Conservation (phyloP, 1,140 invertebrate genomes). For the Hydropsyche tenuis region DNA sequence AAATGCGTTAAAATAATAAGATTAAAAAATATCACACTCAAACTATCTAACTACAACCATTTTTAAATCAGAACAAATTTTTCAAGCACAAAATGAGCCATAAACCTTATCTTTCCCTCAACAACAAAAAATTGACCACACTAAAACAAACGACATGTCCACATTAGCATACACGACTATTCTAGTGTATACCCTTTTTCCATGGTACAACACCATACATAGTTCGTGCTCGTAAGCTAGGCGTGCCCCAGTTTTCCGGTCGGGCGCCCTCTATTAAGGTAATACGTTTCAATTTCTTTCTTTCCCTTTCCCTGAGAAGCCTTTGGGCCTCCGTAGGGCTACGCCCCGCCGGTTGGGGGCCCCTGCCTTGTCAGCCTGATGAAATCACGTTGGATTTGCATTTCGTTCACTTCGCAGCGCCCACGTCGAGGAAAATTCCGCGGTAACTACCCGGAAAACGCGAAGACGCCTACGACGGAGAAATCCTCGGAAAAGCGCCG, state of each 20-base stretch:
- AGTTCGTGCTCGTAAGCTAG: conserved; percentile 1
- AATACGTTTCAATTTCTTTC: conserved; percentile 49
- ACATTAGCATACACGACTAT: no score
- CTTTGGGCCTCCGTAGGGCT: conserved; percentile 10
- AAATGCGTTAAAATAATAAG: no score
- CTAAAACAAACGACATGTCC: no score
- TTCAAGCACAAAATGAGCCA: no score
- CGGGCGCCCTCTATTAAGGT: conserved; percentile 46
- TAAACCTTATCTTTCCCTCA: no score
- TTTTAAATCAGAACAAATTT: no score
- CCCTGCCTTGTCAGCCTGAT: conserved; percentile 43
- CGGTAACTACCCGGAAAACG: no score
- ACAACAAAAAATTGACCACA: no score
- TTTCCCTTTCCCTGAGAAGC: conserved; percentile 9
- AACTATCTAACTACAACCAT: no score
- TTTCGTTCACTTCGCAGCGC: conserved; percentile 43
- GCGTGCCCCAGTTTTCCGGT: conserved; percentile 42
- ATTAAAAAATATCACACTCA: no score
- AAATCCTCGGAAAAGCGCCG: no score
- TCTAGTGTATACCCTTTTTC: not conserved
- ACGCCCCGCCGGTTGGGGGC: conserved; percentile 1
- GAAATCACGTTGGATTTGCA: conserved; percentile 49
- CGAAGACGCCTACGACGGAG: no score
- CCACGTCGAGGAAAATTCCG: conserved; percentile 11
- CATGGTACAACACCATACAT: not conserved